A percentile compares a stretch with the other conserved stretches of the same genome.
Conservation (phyloP, 1,140 invertebrate species). For the Scylla paramamosain region DNA sequence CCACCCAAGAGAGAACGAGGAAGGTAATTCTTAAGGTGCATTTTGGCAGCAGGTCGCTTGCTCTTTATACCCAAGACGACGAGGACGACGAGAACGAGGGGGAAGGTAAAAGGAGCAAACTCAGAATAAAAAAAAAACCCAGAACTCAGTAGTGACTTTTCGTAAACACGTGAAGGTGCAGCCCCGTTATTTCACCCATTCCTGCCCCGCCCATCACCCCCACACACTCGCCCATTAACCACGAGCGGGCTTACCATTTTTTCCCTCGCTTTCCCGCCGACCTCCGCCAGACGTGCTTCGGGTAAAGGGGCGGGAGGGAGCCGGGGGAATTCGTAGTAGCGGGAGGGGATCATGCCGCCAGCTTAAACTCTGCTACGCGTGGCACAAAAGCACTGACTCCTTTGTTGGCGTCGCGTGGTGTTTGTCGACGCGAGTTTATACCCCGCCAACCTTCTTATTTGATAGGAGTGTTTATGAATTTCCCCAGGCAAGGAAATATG, state of each 20-base stretch:
- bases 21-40: neutral
- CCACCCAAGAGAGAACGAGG: neutral
- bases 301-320: neutral
- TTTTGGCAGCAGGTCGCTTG: neutral
- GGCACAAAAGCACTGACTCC: slow-evolving; percentile 34
- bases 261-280: neutral
- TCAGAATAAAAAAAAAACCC: neutral
- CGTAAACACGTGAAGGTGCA: slow-evolving; percentile 31
- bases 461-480: slow-evolving; percentile 63
- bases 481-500: slow-evolving; percentile 44
- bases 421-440: slow-evolving; percentile 36
- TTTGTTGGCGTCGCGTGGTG: slow-evolving; percentile 49
- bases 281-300: neutral
- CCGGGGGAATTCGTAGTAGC: neutral
- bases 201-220: neutral
- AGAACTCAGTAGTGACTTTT: neutral
- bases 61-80: neutral
- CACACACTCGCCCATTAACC: no score
- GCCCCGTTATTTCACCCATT: neutral
- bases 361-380: neutral
- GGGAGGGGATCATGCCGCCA: neutral
- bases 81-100: neutral
- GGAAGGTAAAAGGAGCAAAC: slow-evolving; percentile 6
- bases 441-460: slow-evolving; percentile 44
- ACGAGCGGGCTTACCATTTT: no score